phyloP scores from a whole-genome alignment of 2,888 invertebrate genomes.

The Cheilosia soror region DNA sequence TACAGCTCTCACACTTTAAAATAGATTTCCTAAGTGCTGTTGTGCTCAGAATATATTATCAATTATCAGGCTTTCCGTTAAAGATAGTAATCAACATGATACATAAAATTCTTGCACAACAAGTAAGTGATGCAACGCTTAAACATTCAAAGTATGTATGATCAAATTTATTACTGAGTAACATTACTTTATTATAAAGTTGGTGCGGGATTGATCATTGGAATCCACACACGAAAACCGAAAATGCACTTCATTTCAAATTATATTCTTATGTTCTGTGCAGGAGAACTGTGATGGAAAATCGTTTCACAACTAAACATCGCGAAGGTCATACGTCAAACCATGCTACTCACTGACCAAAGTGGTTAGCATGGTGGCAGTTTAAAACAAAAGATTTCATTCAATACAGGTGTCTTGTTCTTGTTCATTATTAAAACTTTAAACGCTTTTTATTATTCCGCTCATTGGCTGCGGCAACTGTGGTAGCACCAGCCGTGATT shows the following conservation, averaged over 20 bases:
- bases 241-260: slow-evolving; percentile 14
- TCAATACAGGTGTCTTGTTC: slow-evolving; percentile 40
- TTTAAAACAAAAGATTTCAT: slow-evolving; percentile 46
- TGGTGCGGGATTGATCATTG: neutral
- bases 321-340: slow-evolving; percentile 50
- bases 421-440: slow-evolving; percentile 59
- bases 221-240: slow-evolving; percentile 5
- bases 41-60: slow-evolving; percentile 28
- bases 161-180: neutral
- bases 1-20: slow-evolving; percentile 23
- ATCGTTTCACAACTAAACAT: slow-evolving; percentile 29
- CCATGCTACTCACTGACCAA: slow-evolving; percentile 41
- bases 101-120: neutral
- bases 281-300: slow-evolving; percentile 26
- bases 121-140: neutral
- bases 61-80: neutral
- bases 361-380: slow-evolving; percentile 7
- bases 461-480: slow-evolving; percentile 19
- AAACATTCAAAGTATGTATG: neutral
- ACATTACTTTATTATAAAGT: neutral
- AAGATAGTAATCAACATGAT: neutral
- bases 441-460: slow-evolving; percentile 38
- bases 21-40: slow-evolving; percentile 16
- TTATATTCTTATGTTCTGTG: slow-evolving; percentile 14
- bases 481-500: slow-evolving; percentile 17